These are phyloP conservation scores for Pseudomyrmex sp. DNA, from an alignment of 1,140 invertebrate species.

Conservation along the genomic window DNA sequence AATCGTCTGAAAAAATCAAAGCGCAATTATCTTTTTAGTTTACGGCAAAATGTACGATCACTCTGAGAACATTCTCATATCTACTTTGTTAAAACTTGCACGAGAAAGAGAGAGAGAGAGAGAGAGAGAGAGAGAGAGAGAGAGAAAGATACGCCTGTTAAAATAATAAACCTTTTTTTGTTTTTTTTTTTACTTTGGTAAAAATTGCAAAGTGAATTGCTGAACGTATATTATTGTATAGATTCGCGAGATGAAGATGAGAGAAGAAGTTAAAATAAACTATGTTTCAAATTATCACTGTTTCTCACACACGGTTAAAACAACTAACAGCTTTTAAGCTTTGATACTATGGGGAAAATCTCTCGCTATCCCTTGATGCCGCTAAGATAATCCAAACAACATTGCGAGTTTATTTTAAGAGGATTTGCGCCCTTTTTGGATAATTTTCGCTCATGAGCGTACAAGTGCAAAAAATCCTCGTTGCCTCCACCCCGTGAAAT, in stretches of 20 bases:
- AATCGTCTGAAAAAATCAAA: neutral
- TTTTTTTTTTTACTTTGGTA: neutral
- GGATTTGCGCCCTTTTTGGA: neutral
- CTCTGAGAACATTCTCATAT: too few species aligned
- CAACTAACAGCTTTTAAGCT: slow-evolving; percentile 25
- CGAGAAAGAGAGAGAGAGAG: neutral
- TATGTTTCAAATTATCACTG: slow-evolving; percentile 39
- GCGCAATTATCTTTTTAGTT: too few species aligned
- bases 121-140: slow-evolving; percentile 7
- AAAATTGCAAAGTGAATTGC: slow-evolving; percentile 23
- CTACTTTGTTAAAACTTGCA: neutral
- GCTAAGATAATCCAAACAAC: slow-evolving; percentile 45
- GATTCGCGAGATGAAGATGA: slow-evolving; percentile 35
- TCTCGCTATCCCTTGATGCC: slow-evolving; percentile 4
- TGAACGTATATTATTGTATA: slow-evolving; percentile 2
- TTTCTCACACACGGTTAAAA: slow-evolving; percentile 20
- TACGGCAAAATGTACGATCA: too few species aligned
- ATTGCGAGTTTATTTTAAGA: slow-evolving; percentile 23
- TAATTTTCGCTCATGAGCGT: neutral
- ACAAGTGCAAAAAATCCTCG: neutral
- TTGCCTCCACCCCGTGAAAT: neutral
- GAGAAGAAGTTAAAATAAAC: slow-evolving; percentile 55
- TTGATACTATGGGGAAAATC: slow-evolving; percentile 22
- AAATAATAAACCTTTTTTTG: neutral
- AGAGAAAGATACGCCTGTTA: neutral